Percentiles rank a stretch among this genome's conserved stretches.
Conservation (phyloP, 2,797 vertebrate species). For the Pelochelys cantorii region DNA sequence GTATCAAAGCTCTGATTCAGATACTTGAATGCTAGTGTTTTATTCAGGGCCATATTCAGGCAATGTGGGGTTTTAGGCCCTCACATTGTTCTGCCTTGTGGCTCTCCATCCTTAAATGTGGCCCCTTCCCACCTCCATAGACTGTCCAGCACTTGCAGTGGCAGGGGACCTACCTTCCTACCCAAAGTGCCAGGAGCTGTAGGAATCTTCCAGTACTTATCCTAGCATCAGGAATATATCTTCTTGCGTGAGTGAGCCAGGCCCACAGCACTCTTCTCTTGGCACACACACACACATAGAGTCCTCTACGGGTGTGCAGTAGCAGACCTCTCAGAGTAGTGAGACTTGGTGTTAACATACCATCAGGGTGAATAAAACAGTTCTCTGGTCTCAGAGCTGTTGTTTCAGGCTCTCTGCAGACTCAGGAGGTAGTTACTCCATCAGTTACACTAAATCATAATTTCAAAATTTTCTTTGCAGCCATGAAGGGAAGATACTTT, state of each 20-base stretch:
- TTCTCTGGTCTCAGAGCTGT: neutral
- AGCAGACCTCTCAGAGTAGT: conserved; percentile 14
- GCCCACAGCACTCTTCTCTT: conserved; percentile 25
- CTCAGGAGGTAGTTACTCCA: conserved; percentile 16
- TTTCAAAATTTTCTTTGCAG: neutral
- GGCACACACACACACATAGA: neutral
- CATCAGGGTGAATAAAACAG: conserved; percentile 18
- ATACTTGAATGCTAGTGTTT: conserved; percentile 5
- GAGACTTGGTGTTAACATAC: conserved; percentile 21
- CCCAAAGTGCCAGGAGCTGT: neutral
- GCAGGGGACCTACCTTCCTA: conserved; percentile 26
- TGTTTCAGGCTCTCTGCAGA: conserved; percentile 39
- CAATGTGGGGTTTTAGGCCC: neutral
- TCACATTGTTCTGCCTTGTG: conserved; percentile 14
- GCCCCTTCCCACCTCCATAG: neutral
- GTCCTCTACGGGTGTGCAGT: conserved; percentile 35
- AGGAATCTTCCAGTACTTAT: neutral
- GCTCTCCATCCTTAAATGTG: neutral
- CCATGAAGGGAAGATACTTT: neutral
- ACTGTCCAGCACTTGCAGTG: neutral
- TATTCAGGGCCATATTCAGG: neutral
- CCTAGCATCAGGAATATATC: conserved; percentile 25
- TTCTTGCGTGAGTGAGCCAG: conserved; percentile 36
- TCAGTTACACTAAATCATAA: conserved; percentile 12
- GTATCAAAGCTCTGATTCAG: conserved; percentile 30